Evolutionary conservation across 2,113 vertebrate species (phyloP), one percentile per base, ranked within the genome.

Genomic region (Passer domesticus): DNA sequence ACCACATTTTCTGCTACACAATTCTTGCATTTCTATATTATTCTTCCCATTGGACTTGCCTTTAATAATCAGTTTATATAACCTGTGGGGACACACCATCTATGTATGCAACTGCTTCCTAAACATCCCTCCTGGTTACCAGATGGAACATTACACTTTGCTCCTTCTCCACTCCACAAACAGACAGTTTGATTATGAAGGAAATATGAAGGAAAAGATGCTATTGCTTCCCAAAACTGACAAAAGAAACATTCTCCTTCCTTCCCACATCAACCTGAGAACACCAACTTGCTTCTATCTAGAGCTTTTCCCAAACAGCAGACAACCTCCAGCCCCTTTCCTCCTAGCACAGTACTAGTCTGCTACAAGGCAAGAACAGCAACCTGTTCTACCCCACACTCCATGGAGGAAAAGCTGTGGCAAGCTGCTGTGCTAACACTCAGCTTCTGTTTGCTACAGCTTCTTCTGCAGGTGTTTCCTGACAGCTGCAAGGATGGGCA

Each of bases 321-420:
- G 33, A 37, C 31, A 28, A 59, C 33, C 52, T 50, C 15, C 59
- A 66, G 49, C 11, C 55, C 37, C n/a, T 4, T 20, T 66, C 41
- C 46, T 76, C 47, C 44, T 7, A 19, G 27, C 1, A 6, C 9
- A 77, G 33, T 1, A 35, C 33, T 24, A 24, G n/a, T 2, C 69
- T 81, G 23, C 64, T 17, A 8, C n/a, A 23, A 23, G 52, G 24
- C 52, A 88, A 22, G n/a, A 50, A 11, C 59, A 21, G 7, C 41
- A 27, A 13, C 68, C 58, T 31, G 20, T 5, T 60, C 5, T 4
- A 39, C 4, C 25, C 41, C 3, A 0, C 1, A 35, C 21, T 17
- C 24, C 17, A 7, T 15, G 41, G 9, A 91, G 39, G 28, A 73
- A 50, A 52, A 84, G 39, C 49, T 23, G 9, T 2, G 9, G 49